phyloP scores from a whole-genome alignment of 2,797 vertebrate species.

The Periophthalmus magnuspinnatus region DNA sequence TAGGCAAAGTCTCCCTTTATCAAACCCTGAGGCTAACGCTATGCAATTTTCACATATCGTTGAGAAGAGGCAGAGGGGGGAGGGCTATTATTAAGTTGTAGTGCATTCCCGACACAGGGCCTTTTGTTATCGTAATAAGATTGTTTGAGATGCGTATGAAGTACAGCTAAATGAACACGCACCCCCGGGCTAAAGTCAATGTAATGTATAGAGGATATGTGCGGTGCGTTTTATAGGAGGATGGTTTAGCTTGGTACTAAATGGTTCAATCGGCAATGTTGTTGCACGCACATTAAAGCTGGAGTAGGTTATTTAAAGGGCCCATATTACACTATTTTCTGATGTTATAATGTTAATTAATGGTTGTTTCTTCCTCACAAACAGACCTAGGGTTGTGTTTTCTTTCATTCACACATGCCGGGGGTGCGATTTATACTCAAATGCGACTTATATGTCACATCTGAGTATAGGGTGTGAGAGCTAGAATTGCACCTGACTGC shows the following conservation, averaged over 20 bases:
- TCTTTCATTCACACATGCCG: too few species aligned
- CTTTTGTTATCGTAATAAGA: constrained; percentile 34
- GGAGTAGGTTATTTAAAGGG: background rate
- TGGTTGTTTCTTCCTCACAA: too few species aligned
- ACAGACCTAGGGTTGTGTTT: too few species aligned
- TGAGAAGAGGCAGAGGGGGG: constrained; percentile 27
- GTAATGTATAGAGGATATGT: background rate
- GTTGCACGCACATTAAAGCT: background rate
- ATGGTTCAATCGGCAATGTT: too few species aligned
- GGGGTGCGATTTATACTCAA: too few species aligned
- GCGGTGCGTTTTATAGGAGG: background rate
- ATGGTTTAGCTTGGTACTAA: background rate
- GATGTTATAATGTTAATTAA: too few species aligned
- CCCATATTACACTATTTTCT: too few species aligned
- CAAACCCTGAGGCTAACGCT: constrained; percentile 57
- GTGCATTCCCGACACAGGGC: constrained; percentile 45
- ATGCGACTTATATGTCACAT: too few species aligned
- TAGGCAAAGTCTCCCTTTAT: constrained; percentile 77
- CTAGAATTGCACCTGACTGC: too few species aligned
- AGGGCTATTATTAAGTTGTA: constrained; percentile 3
- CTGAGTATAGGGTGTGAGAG: too few species aligned
- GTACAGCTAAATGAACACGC: constrained; percentile 30
- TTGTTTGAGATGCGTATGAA: constrained; percentile 23
- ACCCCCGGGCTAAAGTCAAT: background rate
- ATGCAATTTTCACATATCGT: constrained; percentile 65